phyloP scores from a whole-genome alignment of 2,113 vertebrate species.

The Gallinago jamesoni region DNA sequence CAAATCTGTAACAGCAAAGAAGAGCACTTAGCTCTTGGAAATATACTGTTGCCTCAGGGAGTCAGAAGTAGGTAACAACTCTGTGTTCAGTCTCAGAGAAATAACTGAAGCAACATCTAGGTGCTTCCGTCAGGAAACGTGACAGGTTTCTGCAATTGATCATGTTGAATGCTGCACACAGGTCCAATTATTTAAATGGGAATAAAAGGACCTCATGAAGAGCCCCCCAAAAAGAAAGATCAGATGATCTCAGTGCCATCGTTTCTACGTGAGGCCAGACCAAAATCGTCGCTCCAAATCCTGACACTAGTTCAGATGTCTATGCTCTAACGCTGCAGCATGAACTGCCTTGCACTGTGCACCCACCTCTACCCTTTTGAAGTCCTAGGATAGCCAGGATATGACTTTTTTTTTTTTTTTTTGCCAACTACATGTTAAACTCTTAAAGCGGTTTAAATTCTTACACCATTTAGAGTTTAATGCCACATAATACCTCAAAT shows the following conservation, averaged over 20 bases:
- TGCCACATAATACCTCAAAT: neutral
- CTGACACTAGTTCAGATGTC: neutral
- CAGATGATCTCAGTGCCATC: neutral
- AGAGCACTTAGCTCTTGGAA: neutral
- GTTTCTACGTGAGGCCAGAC: neutral
- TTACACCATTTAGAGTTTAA: neutral
- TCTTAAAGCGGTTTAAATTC: neutral
- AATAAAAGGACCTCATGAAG: neutral
- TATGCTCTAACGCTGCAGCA: neutral
- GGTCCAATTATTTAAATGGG: neutral
- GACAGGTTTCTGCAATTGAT: neutral
- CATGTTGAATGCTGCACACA: neutral
- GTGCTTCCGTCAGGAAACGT: rapidly evolving
- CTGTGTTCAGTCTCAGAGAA: neutral
- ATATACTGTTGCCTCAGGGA: neutral
- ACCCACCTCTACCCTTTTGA: neutral
- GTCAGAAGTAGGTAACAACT: neutral
- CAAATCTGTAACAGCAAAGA: neutral
- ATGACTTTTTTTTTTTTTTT: neutral
- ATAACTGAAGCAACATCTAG: neutral
- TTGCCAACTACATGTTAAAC: neutral
- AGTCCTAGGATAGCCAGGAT: neutral
- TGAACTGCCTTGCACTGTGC: neutral
- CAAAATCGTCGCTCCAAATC: neutral
- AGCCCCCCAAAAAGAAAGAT: neutral